Evolutionary conservation across 2,797 vertebrate genomes (phyloP), one percentile per base, ranked within the genome.

Genomic region (Sphaeramia orbicularis): DNA sequence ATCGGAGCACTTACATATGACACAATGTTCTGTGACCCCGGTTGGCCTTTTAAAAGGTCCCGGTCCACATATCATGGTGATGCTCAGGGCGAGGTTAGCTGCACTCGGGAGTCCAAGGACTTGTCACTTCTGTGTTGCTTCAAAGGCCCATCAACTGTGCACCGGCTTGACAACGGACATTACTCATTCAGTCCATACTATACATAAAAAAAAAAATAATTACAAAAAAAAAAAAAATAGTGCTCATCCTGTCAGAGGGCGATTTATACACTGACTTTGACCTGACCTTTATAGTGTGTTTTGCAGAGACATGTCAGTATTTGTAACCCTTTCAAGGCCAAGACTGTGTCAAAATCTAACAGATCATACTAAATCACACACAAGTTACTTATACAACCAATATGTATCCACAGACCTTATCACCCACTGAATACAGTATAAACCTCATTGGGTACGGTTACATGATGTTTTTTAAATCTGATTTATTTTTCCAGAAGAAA

Each of bases 41-140:
- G 2, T 41, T 64, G 68, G 18, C 73, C 58, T 50, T 36, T 67
- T 43, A 48, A 61, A 62, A 49, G 58, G 54, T 66, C 53, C 49
- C 13, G 70, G 48, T 9, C 38, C 10, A 5, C 18, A 51, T 40
- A 14, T 13, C 41, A 5, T 48, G 12, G 36, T 19, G 30, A 6
- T 15, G 44, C 62, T 44, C 0, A 45, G 27, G 54, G 57, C 56
- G 37, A 83, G 61, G 74, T 77, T 61, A 55, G 58, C 42, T 15
- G 15, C 55, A 35, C 45, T 48, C 27, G 45, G 19, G 71, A 48
- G 60, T 65, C 47, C 35, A 30, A 21, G 43, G 65, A 65, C 24
- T 18, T 44, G 71, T 68, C 80, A 64, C 32, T 43, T 65, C 52
- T 58, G 68, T 55, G 50, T 70, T 27, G 10, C 65, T 56, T 56